phyloP scores from a whole-genome alignment of 2,888 invertebrate genomes.

The Apomyelois bistriatella region DNA sequence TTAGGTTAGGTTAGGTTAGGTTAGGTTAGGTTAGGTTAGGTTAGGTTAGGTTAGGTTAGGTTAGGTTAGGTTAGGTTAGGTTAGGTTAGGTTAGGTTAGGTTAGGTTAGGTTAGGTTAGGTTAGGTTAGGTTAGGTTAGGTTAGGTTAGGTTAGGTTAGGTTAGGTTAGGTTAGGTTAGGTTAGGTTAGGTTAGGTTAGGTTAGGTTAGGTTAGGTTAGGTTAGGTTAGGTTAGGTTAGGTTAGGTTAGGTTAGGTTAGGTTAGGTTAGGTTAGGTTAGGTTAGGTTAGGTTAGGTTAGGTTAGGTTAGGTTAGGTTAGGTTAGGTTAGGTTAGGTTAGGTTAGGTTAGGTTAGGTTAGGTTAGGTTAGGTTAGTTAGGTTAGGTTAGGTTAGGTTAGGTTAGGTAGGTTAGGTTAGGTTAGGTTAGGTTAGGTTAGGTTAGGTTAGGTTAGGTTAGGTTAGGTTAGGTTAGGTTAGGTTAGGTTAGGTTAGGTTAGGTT shows the following conservation, averaged over 20 bases:
- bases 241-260: conserved; percentile 18
- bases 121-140: neutral
- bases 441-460: conserved; percentile 11
- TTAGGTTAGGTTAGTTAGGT: conserved; percentile 19
- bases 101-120: neutral
- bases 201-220: conserved; percentile 14
- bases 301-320: conserved; percentile 13
- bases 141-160: neutral
- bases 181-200: neutral
- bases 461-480: conserved; percentile 23
- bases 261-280: conserved; percentile 17
- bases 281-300: conserved; percentile 16
- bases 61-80: neutral
- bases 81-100: neutral
- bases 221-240: conserved; percentile 19
- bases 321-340: conserved; percentile 18
- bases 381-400: conserved; percentile 21
- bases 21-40: neutral
- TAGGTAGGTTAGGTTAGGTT: too few relatives aligned
- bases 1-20: neutral
- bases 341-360: conserved; percentile 14
- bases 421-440: conserved; percentile 22
- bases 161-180: neutral
- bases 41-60: conserved; percentile 16
- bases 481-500: conserved; percentile 10